Base-by-base conservation (phyloP, 2,113 vertebrate species). In the Felis chaus region DNA sequence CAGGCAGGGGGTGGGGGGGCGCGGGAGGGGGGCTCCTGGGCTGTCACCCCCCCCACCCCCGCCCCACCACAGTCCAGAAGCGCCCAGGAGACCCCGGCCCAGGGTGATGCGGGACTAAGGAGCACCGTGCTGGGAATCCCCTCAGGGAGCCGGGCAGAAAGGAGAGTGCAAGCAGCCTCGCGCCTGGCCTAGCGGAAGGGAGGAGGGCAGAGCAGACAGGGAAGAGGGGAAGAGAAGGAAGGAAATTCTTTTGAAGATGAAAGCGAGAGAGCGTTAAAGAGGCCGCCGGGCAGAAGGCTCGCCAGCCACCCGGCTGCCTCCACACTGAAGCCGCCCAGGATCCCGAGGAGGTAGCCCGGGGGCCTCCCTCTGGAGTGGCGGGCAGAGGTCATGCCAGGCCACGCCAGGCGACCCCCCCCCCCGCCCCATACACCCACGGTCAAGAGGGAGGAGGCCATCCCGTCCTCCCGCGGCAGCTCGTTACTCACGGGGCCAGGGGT, bases 21-120 rank as follows among this genome's bases (percentile, higher is more conserved):
- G 16, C 18, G 14, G 41, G 55, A 27, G 14, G 41, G 55, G 57
- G n/a, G 69, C 33, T 87, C 81, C 74, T 1, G 23, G 61, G 53
- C 84, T 4, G 6, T 13, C 80, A n/a, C 61, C 73, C 3, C 0
- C 21, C 9, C 61, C 7, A 1, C 61, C 63, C 63, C 23, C 0
- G 21, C 57, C 25, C 7, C 21, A 21, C 78, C 5, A 1, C 4
- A 5, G 27, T 29, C 4, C 0, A 3, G 69, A 25, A 66, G 71
- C 4, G 1, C 41, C 57, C 57, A 2, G 68, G 23, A 18, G 61
- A 16, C 55, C 45, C 16, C 3, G 15, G 33, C 86, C 69, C 36
- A 19, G 36, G 7, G 2, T 0, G 7, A 48, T 18, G 2, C 12
- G 27, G 31, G 15, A n/a, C 25, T 9, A 33, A n/a, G 1, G n/a